A percentile compares a stretch with the other conserved stretches of the same genome.
Conservation (phyloP, 2,113 vertebrate species). For the Oenanthe oenanthe region DNA sequence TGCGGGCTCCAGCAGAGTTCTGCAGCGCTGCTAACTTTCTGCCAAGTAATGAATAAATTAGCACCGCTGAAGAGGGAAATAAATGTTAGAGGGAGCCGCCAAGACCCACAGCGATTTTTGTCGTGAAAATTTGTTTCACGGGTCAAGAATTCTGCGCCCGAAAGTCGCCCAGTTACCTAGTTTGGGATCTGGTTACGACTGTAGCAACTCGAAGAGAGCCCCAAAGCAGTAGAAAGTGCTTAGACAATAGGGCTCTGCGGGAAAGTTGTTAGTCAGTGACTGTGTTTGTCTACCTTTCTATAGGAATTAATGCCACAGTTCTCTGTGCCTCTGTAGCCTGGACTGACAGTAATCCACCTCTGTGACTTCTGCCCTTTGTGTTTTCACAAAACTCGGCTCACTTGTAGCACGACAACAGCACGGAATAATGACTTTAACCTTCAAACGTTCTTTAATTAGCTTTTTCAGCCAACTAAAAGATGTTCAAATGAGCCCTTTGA, state of each 20-base stretch:
- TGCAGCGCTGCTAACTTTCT: not conserved
- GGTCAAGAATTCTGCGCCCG: not conserved
- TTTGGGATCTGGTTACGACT: conserved; percentile 28
- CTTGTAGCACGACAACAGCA: conserved; percentile 69
- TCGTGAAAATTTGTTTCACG: not conserved
- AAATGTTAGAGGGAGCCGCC: not conserved
- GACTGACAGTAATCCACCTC: conserved; percentile 76
- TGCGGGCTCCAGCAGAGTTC: not conserved
- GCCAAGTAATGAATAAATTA: conserved; percentile 17
- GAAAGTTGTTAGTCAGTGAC: conserved; percentile 63
- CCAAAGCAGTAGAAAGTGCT: conserved; percentile 31
- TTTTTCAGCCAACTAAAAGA: conserved; percentile 59
- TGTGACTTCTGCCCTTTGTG: conserved; percentile 72
- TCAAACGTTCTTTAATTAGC: conserved; percentile 66
- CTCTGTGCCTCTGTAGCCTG: conserved; percentile 49
- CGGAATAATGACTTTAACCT: conserved; percentile 75
- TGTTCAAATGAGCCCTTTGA: conserved; percentile 43
- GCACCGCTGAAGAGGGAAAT: not conserved
- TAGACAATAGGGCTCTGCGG: conserved; percentile 64
- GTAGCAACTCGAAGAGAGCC: conserved; percentile 41
- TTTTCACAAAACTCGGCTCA: conserved; percentile 73
- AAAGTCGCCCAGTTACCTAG: conserved; percentile 39
- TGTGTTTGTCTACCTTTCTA: conserved; percentile 76
- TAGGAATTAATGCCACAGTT: conserved; percentile 70
- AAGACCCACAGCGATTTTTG: not conserved